These are phyloP conservation scores for Vespertilio murinus DNA, from an alignment of 2,797 vertebrate species.

Conservation along the genomic window DNA sequence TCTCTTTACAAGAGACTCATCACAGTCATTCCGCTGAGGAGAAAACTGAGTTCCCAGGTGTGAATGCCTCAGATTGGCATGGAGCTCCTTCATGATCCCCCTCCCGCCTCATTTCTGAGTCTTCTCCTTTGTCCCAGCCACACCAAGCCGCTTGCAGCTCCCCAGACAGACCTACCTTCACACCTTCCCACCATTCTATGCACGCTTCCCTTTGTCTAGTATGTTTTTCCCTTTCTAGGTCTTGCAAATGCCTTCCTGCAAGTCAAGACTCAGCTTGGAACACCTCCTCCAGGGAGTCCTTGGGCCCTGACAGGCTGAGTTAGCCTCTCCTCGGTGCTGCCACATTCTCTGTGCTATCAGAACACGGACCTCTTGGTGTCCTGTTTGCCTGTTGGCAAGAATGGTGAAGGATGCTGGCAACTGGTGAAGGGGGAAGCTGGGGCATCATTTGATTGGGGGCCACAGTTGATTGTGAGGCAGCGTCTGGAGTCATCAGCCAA, in stretches of 20 bases:
- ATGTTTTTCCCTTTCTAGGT: neutral
- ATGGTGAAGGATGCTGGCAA: neutral
- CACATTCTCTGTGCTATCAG: neutral
- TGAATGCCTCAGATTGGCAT: neutral
- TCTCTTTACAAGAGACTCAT: neutral
- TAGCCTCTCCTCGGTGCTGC: neutral
- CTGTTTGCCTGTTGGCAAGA: neutral
- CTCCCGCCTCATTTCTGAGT: neutral
- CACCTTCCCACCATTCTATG: neutral
- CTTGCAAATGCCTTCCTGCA: neutral
- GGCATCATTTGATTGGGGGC: neutral
- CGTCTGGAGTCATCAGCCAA: neutral
- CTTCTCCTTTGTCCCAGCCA: neutral
- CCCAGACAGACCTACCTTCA: neutral
- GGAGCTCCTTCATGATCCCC: neutral
- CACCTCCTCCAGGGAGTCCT: neutral
- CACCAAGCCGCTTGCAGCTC: neutral
- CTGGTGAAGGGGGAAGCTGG: neutral
- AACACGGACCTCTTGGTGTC: neutral
- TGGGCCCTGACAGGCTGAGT: neutral
- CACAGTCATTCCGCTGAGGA: neutral
- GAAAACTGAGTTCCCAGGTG: neutral
- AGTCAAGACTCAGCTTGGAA: neutral
- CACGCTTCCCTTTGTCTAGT: neutral
- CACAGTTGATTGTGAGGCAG: neutral